These are phyloP conservation scores for Corvus hawaiiensis DNA, from an alignment of 2,113 vertebrate genomes.

Conservation along the genomic window DNA sequence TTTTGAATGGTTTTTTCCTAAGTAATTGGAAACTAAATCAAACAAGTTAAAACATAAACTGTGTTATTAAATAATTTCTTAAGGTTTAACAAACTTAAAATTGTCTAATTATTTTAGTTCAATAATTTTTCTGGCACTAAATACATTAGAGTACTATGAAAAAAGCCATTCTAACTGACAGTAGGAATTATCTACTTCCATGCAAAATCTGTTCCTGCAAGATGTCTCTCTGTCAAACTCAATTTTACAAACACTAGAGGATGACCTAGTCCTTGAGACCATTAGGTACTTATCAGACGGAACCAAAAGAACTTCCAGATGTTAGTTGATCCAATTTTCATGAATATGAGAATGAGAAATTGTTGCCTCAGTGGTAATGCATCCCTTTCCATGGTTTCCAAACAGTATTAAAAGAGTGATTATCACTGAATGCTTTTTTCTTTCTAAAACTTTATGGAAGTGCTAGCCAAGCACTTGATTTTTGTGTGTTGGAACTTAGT, in stretches of 20 bases:
- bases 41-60: not conserved
- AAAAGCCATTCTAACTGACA: not conserved
- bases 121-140: not conserved
- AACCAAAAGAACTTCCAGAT: conserved; percentile 21
- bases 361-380: not conserved
- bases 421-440: not conserved
- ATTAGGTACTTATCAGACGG: not conserved
- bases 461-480: not conserved
- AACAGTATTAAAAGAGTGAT: not conserved
- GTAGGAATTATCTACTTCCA: not conserved
- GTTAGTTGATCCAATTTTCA: not conserved
- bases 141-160: not conserved
- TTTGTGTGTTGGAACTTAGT: not conserved
- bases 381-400: not conserved
- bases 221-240: not conserved
- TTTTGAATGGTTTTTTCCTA: not conserved
- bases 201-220: conserved; percentile 5
- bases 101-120: not conserved
- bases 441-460: not conserved
- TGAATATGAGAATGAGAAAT: not conserved
- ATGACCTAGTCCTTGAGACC: not conserved
- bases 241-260: not conserved
- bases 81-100: not conserved
- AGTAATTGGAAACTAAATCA: not conserved
- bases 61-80: not conserved